Conservation (phyloP, 2,113 vertebrate genomes). For the Condylura cristata region DNA sequence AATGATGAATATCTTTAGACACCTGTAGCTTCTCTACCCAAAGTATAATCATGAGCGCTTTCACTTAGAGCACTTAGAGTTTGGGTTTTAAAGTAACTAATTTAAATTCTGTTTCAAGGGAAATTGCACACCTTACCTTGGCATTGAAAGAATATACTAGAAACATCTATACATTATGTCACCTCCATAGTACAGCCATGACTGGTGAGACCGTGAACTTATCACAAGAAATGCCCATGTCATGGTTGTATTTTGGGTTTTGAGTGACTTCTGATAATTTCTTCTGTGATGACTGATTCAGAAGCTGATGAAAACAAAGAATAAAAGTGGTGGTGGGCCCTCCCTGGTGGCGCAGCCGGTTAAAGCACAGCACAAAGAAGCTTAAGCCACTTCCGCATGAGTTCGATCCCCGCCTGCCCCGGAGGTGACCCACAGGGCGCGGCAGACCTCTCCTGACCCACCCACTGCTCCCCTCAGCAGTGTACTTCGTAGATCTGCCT, state of each 20-base stretch:
- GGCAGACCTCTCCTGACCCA: too few species aligned
- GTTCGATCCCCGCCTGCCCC: too few species aligned
- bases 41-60: not conserved
- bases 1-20: not conserved
- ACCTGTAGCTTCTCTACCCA: not conserved
- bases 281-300: not conserved
- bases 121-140: slow-evolving; percentile 70
- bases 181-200: slow-evolving; percentile 49
- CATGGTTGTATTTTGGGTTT: slow-evolving; percentile 35
- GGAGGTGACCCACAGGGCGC: too few species aligned
- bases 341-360: too few species aligned
- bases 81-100: slow-evolving; percentile 69
- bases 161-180: slow-evolving; percentile 63
- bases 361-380: too few species aligned
- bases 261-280: not conserved
- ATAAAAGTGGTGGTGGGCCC: not conserved
- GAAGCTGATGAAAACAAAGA: not conserved
- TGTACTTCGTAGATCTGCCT: too few species aligned
- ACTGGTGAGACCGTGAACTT: slow-evolving; percentile 27
- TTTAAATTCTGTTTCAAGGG: slow-evolving; percentile 78
- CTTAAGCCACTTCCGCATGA: too few species aligned
- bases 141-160: slow-evolving; percentile 63
- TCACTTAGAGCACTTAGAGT: slow-evolving; percentile 65
- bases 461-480: too few species aligned
- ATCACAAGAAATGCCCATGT: not conserved